Evolutionary conservation across 2,113 vertebrate genomes (phyloP), one percentile per base, ranked within the genome.

Genomic region (Rhabdornis inornatus): DNA sequence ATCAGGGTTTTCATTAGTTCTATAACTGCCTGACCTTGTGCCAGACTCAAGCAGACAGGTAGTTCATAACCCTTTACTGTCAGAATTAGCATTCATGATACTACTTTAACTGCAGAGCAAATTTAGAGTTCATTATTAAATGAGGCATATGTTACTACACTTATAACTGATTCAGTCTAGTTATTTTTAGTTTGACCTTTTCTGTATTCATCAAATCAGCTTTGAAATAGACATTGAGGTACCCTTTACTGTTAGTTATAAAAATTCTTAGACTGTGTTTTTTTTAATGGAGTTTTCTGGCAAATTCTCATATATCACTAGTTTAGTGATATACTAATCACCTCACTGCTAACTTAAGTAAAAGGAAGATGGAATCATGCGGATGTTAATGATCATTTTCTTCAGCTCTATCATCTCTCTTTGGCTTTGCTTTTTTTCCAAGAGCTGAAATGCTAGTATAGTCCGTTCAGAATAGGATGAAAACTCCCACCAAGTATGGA

Each of bases 141-240:
- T 97, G 96, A 97, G 96, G 97, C 98, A 98, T 98, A 97, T 98
- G 98, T 96, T 98, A 96, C 97, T 97, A 98, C 89, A 97, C 94
- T 97, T 97, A 97, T 95, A 97, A 97, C 96, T 97, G 96, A 97
- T 97, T 97, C 97, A 96, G 84, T 93, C 92, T 94, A 92, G 97
- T 95, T 98, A 98, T 98, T 98, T 98, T 98, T 98, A 98, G 98
- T 94, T 97, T 98, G 98, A 98, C 97, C 98, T 98, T 98, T 98
- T 98, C 97, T 97, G 77, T 96, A 98, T 98, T 97, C 97, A 97
- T 98, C 97, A 98, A 96, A 97, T 97, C 97, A 97, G 87, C 96
- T 97, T 97, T 96, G 95, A 96, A 98, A 97, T 83, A 98, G 97
- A 98, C 96, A 97, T 97, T 97, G 97, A 98, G 96, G 88, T 98